Percentiles rank a stretch among this genome's conserved stretches.
These are phyloP conservation scores for Pachycephus smyrnensis DNA, from an alignment of 2,888 invertebrate genomes.

Conservation along the genomic window DNA sequence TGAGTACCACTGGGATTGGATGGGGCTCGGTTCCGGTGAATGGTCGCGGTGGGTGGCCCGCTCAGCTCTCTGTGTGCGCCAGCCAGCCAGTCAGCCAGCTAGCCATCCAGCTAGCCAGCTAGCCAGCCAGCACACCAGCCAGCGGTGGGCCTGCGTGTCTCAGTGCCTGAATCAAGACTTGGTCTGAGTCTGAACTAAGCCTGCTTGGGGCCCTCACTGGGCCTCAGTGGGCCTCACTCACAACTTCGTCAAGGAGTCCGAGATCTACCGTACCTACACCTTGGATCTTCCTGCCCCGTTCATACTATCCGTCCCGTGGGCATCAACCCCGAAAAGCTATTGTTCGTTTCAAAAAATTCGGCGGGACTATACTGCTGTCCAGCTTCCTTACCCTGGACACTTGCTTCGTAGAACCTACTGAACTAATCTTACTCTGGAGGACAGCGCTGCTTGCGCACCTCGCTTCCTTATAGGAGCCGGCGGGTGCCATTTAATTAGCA, in stretches of 20 bases:
- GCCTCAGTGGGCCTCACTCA: constrained; percentile 32
- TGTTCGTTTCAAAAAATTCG: background rate
- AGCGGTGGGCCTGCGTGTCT: constrained; percentile 70
- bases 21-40: constrained; percentile 66
- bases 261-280: constrained; percentile 8
- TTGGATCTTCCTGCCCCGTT: constrained; percentile 4
- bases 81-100: constrained; percentile 68
- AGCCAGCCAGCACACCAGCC: constrained; percentile 70
- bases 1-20: constrained; percentile 62
- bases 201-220: constrained; percentile 29
- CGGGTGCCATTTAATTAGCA: constrained; percentile 34
- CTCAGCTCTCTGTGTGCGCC: constrained; percentile 69
- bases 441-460: background rate
- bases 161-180: constrained; percentile 39
- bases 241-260: constrained; percentile 40
- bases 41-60: constrained; percentile 67
- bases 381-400: background rate
- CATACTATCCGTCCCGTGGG: constrained; percentile 35
- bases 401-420: background rate
- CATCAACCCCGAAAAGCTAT: constrained; percentile 31
- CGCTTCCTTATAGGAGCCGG: background rate
- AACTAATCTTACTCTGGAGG: background rate
- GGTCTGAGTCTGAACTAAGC: constrained; percentile 35
- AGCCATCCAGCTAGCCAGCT: constrained; percentile 62
- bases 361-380: background rate